Conservation (phyloP, 2,797 vertebrate species). For the Lepidocolaptes lacrymiger region DNA sequence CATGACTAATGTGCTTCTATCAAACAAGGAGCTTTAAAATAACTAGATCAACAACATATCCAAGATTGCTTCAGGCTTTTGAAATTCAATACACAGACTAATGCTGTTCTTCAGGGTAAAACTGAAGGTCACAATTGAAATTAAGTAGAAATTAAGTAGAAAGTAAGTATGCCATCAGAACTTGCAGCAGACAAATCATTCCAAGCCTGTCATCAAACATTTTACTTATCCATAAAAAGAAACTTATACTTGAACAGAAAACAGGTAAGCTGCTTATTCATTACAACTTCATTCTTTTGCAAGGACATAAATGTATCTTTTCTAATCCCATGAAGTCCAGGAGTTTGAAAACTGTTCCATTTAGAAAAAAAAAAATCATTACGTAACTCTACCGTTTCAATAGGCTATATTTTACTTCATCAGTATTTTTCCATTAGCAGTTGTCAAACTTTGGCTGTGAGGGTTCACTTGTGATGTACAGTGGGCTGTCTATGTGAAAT, state of each 20-base stretch:
- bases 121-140: background rate
- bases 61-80: background rate
- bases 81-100: background rate
- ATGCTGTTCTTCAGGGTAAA: background rate
- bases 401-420: background rate
- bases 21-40: background rate
- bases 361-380: background rate
- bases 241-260: background rate
- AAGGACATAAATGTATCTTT: background rate
- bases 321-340: background rate
- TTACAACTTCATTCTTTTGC: background rate
- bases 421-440: conserved; percentile 19
- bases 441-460: background rate
- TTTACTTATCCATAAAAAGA: background rate
- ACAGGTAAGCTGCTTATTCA: background rate
- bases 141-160: background rate
- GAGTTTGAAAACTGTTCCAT: background rate
- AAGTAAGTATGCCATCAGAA: background rate
- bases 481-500: background rate
- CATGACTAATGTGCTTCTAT: background rate
- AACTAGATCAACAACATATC: background rate
- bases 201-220: background rate
- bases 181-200: background rate
- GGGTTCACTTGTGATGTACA: background rate
- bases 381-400: background rate